phyloP scores from a whole-genome alignment of 1,140 invertebrate species.

The Neuroterus valhalla region DNA sequence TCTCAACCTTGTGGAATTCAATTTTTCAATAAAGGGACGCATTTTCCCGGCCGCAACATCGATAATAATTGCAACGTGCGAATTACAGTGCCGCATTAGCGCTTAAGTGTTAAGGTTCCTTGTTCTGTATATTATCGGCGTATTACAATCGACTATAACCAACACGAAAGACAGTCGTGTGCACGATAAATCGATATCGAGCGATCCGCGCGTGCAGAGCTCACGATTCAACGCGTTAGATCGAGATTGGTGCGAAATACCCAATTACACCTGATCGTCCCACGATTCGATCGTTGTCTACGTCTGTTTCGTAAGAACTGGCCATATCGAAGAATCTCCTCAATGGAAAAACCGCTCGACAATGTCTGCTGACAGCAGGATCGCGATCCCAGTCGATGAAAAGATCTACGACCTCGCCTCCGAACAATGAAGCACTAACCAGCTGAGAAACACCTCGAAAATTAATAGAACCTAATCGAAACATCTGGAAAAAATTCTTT shows the following conservation, averaged over 20 bases:
- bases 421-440: slow-evolving; percentile 1
- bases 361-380: slow-evolving; percentile 1
- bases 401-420: background rate
- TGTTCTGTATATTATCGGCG: background rate
- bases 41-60: background rate
- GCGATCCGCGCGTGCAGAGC: slow-evolving; percentile 10
- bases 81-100: background rate
- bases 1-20: too few relatives aligned
- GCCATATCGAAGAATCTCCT: slow-evolving; percentile 1
- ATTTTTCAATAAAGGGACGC: too few relatives aligned
- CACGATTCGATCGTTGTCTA: slow-evolving; percentile 20
- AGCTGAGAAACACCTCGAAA: background rate
- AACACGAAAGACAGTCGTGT: background rate
- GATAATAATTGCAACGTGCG: background rate
- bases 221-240: slow-evolving; percentile 20
- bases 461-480: slow-evolving; percentile 14
- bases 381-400: slow-evolving; percentile 10
- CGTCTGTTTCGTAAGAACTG: slow-evolving; percentile 17
- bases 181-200: slow-evolving; percentile 15
- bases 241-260: slow-evolving; percentile 23
- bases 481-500: background rate
- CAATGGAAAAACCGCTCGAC: background rate
- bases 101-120: background rate
- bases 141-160: background rate
- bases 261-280: slow-evolving; percentile 18